A percentile compares a stretch with the other conserved stretches of the same genome.
Evolutionary conservation across 2,797 vertebrate genomes (phyloP).

Genomic region (Pogoniulus pusillus): DNA sequence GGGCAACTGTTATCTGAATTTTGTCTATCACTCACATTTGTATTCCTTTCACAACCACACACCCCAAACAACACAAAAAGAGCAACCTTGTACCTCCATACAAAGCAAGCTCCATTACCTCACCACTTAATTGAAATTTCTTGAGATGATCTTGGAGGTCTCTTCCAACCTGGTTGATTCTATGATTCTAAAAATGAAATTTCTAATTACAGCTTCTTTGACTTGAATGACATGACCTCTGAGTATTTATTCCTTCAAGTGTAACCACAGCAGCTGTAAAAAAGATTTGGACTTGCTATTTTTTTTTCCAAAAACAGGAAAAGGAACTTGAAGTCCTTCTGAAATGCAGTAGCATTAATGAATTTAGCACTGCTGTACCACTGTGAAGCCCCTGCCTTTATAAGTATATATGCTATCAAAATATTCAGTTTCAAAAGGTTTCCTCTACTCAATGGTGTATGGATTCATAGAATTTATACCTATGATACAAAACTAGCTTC

Average conservation of each 20-base stretch:
- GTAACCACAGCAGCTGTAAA: background rate
- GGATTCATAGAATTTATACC: background rate
- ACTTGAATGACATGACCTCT: background rate
- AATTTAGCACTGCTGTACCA: background rate
- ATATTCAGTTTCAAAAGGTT: background rate
- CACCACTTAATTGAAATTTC: background rate
- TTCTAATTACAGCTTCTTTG: background rate
- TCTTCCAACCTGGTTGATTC: too few relatives aligned
- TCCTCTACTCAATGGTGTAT: background rate
- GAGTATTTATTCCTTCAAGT: background rate
- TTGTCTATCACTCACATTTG: background rate
- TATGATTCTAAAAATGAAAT: background rate
- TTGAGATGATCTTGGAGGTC: too few relatives aligned
- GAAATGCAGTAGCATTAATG: background rate
- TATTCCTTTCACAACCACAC: background rate
- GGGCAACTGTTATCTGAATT: background rate
- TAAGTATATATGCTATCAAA: background rate
- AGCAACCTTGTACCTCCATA: background rate
- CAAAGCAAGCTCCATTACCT: background rate
- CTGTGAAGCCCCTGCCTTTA: background rate
- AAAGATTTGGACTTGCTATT: background rate
- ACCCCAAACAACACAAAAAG: background rate
- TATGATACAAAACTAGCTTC: background rate
- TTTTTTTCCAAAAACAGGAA: background rate
- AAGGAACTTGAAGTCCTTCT: background rate